Evolutionary conservation across 2,113 vertebrate species (phyloP).

Genomic region (Tautogolabrus adspersus): DNA sequence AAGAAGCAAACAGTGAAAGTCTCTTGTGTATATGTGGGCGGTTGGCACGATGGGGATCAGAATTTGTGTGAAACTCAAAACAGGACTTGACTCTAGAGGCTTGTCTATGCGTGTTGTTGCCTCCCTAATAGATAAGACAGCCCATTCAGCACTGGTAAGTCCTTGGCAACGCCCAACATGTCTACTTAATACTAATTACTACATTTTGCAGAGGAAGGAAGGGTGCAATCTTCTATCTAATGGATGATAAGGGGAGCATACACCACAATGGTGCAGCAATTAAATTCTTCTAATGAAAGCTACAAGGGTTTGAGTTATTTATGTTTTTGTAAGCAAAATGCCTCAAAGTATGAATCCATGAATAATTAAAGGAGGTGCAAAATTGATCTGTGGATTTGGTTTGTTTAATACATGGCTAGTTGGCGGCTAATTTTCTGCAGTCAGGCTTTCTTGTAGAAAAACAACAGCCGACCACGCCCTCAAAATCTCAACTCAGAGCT

Average conservation of each 20-base stretch:
- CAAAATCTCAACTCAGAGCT: constrained; percentile 11
- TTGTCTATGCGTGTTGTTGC: constrained; percentile 40
- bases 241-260: constrained; percentile 34
- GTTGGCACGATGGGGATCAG: constrained; percentile 32
- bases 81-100: constrained; percentile 56
- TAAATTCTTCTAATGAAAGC: constrained; percentile 47
- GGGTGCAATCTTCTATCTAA: constrained; percentile 55
- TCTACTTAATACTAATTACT: constrained; percentile 68
- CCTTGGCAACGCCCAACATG: constrained; percentile 58
- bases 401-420: constrained; percentile 35
- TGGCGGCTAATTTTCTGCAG: constrained; percentile 41
- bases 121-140: constrained; percentile 25
- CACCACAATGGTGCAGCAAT: constrained; percentile 31
- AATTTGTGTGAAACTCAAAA: constrained; percentile 40
- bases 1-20: constrained; percentile 17
- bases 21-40: constrained; percentile 35
- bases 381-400: constrained; percentile 45
- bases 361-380: constrained; percentile 60
- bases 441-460: constrained; percentile 9
- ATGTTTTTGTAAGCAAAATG: constrained; percentile 49
- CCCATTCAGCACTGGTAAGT: constrained; percentile 50
- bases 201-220: constrained; percentile 45
- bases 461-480: constrained; percentile 33
- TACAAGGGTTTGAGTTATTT: constrained; percentile 38
- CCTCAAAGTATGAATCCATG: constrained; percentile 55